Percentiles rank a stretch among this genome's conserved stretches.
Conservation (phyloP, 2,888 invertebrate species). For the Phyllotreta striolata region DNA sequence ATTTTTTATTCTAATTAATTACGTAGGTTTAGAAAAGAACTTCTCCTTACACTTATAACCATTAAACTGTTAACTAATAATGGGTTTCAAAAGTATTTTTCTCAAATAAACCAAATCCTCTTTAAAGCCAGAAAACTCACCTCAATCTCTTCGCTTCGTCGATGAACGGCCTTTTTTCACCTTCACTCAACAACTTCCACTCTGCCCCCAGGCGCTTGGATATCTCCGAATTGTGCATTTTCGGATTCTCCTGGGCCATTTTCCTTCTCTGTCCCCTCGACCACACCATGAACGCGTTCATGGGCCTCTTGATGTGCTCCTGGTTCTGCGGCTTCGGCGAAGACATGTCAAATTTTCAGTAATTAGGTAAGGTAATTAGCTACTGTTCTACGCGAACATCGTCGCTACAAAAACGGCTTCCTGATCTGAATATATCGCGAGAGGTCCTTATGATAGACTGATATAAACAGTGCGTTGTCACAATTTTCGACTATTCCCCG, state of each 20-base stretch:
- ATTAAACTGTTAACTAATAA: too few species aligned
- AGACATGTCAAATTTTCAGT: constrained; percentile 43
- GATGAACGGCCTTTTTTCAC: constrained; percentile 88
- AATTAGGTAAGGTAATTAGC: background rate
- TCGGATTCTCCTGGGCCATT: constrained; percentile 93
- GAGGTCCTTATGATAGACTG: constrained; percentile 25
- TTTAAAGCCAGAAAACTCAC: constrained; percentile 61
- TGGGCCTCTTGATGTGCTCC: constrained; percentile 78
- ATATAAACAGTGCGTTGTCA: constrained; percentile 23
- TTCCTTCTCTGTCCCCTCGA: constrained; percentile 86
- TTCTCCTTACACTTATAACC: too few species aligned
- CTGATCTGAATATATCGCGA: constrained; percentile 15
- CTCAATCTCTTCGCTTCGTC: constrained; percentile 89
- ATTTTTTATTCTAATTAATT: too few species aligned
- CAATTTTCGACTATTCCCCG: constrained; percentile 43
- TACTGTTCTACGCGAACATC: background rate
- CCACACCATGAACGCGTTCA: constrained; percentile 92
- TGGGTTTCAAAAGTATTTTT: too few species aligned
- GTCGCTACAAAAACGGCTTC: constrained; percentile 1
- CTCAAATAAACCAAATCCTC: too few species aligned
- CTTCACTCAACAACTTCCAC: constrained; percentile 87
- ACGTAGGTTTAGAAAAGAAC: too few species aligned
- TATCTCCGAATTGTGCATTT: constrained; percentile 94
- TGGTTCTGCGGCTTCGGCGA: constrained; percentile 56
- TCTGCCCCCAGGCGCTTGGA: constrained; percentile 86